Evolutionary conservation across 2,113 vertebrate genomes (phyloP).

Genomic region (Uria aalge): DNA sequence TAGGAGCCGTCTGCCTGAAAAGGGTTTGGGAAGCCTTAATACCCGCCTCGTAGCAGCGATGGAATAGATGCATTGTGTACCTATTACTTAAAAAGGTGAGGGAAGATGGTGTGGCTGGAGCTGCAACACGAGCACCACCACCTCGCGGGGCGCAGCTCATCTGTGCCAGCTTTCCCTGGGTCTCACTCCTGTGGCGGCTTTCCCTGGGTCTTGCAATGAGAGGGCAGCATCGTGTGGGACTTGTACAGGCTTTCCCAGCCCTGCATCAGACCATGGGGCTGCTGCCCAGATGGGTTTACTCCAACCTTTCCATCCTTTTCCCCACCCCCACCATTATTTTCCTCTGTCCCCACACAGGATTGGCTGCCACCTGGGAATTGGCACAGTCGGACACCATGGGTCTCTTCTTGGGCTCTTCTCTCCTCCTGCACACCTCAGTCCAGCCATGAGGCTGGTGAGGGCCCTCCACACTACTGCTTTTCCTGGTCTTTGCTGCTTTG

Average conservation of each 20-base stretch:
- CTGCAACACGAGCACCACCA: not conserved
- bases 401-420: not conserved
- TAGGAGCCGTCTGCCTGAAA: not conserved
- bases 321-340: not conserved
- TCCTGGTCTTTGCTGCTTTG: not conserved
- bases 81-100: not conserved
- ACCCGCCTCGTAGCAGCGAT: not conserved
- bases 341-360: not conserved
- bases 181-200: too few relatives aligned
- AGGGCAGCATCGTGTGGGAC: not conserved
- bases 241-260: not conserved
- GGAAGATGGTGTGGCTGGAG: not conserved
- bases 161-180: fast-evolving
- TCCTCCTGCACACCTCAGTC: not conserved
- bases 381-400: fast-evolving
- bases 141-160: not conserved
- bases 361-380: not conserved
- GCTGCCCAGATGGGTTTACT: not conserved
- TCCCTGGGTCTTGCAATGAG: not conserved
- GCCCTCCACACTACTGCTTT: not conserved
- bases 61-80: not conserved
- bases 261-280: fast-evolving
- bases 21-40: not conserved
- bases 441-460: fast-evolving
- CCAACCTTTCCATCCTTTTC: not conserved